A percentile compares a stretch with the other conserved stretches of the same genome.
Conservation (phyloP, 2,888 invertebrate species). For the Oxyscelio sp. region DNA sequence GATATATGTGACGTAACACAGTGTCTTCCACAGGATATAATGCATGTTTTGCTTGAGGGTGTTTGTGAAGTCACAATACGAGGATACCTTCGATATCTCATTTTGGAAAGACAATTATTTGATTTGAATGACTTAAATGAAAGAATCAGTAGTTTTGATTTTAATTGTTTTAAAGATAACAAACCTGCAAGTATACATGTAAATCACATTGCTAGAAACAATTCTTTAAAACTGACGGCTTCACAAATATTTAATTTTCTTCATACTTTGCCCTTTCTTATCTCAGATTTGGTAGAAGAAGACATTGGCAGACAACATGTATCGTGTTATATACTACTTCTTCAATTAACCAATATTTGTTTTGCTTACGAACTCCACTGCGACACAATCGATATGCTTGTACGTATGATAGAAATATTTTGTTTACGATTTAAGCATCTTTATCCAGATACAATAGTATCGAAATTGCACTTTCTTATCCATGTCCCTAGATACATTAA, state of each 20-base stretch:
- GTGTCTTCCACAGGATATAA: slow-evolving; percentile 8
- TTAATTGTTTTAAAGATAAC: slow-evolving; percentile 2
- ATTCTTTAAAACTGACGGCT: slow-evolving; percentile 2
- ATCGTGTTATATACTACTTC: no score
- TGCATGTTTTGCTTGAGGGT: slow-evolving; percentile 9
- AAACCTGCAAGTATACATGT: not conserved
- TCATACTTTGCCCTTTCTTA: slow-evolving; percentile 6
- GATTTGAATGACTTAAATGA: slow-evolving; percentile 3
- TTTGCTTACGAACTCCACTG: not conserved
- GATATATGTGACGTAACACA: slow-evolving; percentile 19
- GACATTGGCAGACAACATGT: not conserved
- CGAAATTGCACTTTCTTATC: slow-evolving; percentile 30
- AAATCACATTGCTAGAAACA: not conserved
- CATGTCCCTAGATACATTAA: slow-evolving; percentile 18
- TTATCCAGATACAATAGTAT: slow-evolving; percentile 20
- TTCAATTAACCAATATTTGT: not conserved
- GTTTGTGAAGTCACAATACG: slow-evolving; percentile 3
- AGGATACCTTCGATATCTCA: not conserved
- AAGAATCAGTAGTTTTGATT: not conserved
- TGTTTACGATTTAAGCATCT: slow-evolving; percentile 18
- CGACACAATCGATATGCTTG: not conserved
- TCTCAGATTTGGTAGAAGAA: not conserved
- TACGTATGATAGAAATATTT: slow-evolving; percentile 25
- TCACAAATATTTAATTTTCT: slow-evolving; percentile 8
- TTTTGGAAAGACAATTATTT: not conserved